These are phyloP conservation scores for Drosophila mayaguana DNA, from an alignment of 2,888 invertebrate species.

Conservation along the genomic window DNA sequence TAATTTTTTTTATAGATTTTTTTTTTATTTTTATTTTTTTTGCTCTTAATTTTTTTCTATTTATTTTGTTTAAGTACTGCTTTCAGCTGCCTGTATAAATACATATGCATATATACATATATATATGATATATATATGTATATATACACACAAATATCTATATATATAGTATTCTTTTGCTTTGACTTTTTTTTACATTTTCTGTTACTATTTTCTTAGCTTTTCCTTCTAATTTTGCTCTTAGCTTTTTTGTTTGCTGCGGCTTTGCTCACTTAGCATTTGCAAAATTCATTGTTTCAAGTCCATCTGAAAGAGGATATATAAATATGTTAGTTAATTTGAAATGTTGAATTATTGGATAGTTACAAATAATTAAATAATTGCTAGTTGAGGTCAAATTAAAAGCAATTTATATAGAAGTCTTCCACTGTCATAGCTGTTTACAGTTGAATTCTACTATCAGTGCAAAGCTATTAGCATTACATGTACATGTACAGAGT, in stretches of 20 bases:
- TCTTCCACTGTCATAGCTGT: not conserved
- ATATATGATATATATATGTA: constrained; percentile 11
- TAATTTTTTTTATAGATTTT: not conserved
- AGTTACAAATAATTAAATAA: not conserved
- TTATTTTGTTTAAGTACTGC: constrained; percentile 45
- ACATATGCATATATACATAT: constrained; percentile 37
- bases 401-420: not conserved
- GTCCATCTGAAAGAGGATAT: constrained; percentile 67
- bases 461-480: not conserved
- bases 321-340: constrained; percentile 4
- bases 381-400: not conserved
- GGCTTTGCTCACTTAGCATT: constrained; percentile 36
- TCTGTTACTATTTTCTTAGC: constrained; percentile 58
- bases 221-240: constrained; percentile 28
- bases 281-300: constrained; percentile 38
- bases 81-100: constrained; percentile 63
- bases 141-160: constrained; percentile 54
- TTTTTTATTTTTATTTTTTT: constrained; percentile 8
- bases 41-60: not conserved
- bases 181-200: constrained; percentile 70
- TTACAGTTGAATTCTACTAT: not conserved
- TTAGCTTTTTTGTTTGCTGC: constrained; percentile 45
- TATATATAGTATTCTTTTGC: constrained; percentile 57
- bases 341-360: not conserved
- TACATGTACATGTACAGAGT: too few species aligned